Percentiles rank a stretch among this genome's conserved stretches.
These are phyloP conservation scores for Pseudoips prasinana DNA, from an alignment of 2,888 invertebrate genomes.

Conservation along the genomic window DNA sequence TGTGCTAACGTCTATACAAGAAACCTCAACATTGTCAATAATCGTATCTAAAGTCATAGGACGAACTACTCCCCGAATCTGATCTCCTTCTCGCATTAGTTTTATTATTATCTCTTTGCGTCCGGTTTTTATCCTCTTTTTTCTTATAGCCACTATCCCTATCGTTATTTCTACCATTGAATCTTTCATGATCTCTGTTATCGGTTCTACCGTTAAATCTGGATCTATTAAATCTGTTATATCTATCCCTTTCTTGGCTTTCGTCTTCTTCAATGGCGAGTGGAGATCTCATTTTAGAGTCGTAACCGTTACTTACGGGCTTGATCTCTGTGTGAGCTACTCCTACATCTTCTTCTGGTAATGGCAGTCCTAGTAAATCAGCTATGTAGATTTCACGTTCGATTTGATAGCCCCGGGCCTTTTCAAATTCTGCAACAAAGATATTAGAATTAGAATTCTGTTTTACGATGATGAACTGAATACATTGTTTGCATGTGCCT, in stretches of 20 bases:
- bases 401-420: slow-evolving; percentile 85
- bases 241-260: slow-evolving; percentile 14
- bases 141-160: slow-evolving; percentile 1
- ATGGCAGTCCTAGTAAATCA: slow-evolving; percentile 50
- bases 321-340: slow-evolving; percentile 33
- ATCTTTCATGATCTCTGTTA: slow-evolving; percentile 1
- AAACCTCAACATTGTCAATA: slow-evolving; percentile 40
- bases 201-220: background rate
- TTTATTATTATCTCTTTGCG: slow-evolving; percentile 8
- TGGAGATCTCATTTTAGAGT: slow-evolving; percentile 24
- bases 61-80: slow-evolving; percentile 25
- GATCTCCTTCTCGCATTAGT: slow-evolving; percentile 14
- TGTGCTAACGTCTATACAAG: too few relatives aligned
- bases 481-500: too few relatives aligned
- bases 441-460: background rate
- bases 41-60: slow-evolving; percentile 49
- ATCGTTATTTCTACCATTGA: slow-evolving; percentile 7
- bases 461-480: too few relatives aligned
- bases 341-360: slow-evolving; percentile 45
- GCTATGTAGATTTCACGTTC: slow-evolving; percentile 83
- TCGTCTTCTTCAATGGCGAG: slow-evolving; percentile 25
- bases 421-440: slow-evolving; percentile 80
- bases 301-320: slow-evolving; percentile 26
- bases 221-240: slow-evolving; percentile 12
- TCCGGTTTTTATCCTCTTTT: slow-evolving; percentile 4